A percentile compares a stretch with the other conserved stretches of the same genome.
Evolutionary conservation across 2,113 vertebrate genomes (phyloP).

Genomic region (Sinosuthora webbiana): DNA sequence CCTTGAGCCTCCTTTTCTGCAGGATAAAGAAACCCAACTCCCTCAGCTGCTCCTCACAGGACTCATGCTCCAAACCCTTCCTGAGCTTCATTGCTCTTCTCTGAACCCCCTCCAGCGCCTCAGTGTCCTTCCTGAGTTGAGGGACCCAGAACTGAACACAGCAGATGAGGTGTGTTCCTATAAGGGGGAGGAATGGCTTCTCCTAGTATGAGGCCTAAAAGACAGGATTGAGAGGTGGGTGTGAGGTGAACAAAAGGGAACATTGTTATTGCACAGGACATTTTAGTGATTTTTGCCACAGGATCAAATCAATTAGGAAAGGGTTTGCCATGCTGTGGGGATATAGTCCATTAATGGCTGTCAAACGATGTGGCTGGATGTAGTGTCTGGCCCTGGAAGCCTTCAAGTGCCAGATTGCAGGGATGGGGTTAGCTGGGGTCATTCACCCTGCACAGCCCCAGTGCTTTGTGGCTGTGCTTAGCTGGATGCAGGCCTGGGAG

Average conservation of each 20-base stretch:
- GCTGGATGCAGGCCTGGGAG: not conserved
- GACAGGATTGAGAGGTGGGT: fast-evolving
- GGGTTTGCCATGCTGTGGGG: not conserved
- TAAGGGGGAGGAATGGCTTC: not conserved
- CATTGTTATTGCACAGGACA: fast-evolving
- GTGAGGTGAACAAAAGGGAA: not conserved
- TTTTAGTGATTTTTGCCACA: not conserved
- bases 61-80: not conserved
- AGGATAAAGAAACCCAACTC: not conserved
- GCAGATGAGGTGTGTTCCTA: not conserved
- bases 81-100: not conserved
- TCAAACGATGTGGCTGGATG: fast-evolving
- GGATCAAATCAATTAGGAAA: not conserved
- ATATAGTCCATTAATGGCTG: not conserved
- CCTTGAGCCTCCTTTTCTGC: not conserved
- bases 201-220: not conserved
- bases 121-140: fast-evolving
- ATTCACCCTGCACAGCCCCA: not conserved
- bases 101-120: not conserved
- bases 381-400: not conserved
- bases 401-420: not conserved
- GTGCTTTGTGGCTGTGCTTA: not conserved
- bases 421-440: not conserved
- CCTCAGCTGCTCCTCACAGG: not conserved
- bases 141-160: not conserved